Percentiles rank a stretch among this genome's conserved stretches.
Evolutionary conservation across 1,140 invertebrate species (phyloP).

Genomic region (Dermatophagoides farinae): DNA sequence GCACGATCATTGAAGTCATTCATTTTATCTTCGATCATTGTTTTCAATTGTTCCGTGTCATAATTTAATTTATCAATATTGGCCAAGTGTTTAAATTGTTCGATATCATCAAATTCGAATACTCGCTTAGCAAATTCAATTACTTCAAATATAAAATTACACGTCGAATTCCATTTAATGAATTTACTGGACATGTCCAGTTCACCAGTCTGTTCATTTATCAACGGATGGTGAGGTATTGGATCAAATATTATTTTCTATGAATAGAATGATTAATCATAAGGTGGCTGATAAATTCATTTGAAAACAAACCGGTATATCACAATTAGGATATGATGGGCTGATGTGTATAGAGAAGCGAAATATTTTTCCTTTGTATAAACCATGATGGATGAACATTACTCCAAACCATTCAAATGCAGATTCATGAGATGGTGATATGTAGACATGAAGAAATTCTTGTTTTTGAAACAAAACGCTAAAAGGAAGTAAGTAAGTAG

Average conservation of each 20-base stretch:
- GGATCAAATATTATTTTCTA: constrained; percentile 65
- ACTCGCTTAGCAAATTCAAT: constrained; percentile 8
- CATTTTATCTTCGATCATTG: constrained; percentile 41
- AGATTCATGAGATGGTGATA: constrained; percentile 61
- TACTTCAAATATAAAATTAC: constrained; percentile 10
- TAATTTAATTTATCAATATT: neutral
- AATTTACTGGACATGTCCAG: constrained; percentile 54
- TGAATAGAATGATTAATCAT: constrained; percentile 3
- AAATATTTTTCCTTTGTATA: constrained; percentile 69
- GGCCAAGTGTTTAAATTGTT: neutral
- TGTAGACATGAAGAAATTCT: constrained; percentile 65
- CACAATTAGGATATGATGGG: constrained; percentile 64
- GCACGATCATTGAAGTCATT: constrained; percentile 42
- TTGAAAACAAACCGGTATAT: constrained; percentile 31
- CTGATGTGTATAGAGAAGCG: constrained; percentile 65
- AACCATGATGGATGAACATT: constrained; percentile 63
- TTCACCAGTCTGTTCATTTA: constrained; percentile 51
- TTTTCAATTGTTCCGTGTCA: constrained; percentile 28
- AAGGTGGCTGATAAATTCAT: constrained; percentile 1
- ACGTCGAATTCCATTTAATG: constrained; percentile 44
- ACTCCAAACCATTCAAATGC: constrained; percentile 69
- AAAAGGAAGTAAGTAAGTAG: neutral
- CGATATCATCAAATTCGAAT: constrained; percentile 6
- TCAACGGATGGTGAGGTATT: constrained; percentile 63
- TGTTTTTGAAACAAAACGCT: constrained; percentile 54